Conservation (phyloP, 2,797 vertebrate genomes). For the Paramormyrops hopkinsi region DNA sequence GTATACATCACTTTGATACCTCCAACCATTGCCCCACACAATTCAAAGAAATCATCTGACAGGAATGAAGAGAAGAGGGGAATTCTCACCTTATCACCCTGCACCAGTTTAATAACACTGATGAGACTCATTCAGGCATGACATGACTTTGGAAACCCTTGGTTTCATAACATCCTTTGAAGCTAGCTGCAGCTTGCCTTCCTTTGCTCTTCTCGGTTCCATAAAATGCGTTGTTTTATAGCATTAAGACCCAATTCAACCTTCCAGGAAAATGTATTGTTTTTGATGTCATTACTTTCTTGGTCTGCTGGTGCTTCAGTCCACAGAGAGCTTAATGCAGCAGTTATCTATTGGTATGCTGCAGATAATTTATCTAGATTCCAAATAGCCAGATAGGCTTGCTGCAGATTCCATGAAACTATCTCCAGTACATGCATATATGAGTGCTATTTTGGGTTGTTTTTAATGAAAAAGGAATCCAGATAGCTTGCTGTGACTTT, state of each 20-base stretch:
- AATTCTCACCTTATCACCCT: neutral
- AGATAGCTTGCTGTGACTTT: neutral
- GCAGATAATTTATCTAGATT: neutral
- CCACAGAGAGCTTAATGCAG: neutral
- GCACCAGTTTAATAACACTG: neutral
- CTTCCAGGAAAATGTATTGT: neutral
- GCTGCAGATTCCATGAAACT: neutral
- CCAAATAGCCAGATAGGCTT: neutral
- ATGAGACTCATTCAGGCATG: neutral
- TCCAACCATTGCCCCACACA: neutral
- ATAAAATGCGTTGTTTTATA: neutral
- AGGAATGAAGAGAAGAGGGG: neutral
- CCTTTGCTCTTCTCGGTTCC: neutral
- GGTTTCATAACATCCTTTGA: conserved; percentile 3
- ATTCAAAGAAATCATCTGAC: conserved; percentile 15
- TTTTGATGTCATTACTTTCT: neutral
- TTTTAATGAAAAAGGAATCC: neutral
- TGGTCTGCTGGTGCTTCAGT: no score
- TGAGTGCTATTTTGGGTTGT: neutral
- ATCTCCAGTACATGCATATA: neutral
- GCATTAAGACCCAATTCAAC: neutral
- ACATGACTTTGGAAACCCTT: conserved; percentile 8
- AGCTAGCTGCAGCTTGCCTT: neutral
- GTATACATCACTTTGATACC: neutral
- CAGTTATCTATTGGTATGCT: neutral